Evolutionary conservation across 1,140 invertebrate genomes (phyloP).

Genomic region (Brachionus calyciflorus): DNA sequence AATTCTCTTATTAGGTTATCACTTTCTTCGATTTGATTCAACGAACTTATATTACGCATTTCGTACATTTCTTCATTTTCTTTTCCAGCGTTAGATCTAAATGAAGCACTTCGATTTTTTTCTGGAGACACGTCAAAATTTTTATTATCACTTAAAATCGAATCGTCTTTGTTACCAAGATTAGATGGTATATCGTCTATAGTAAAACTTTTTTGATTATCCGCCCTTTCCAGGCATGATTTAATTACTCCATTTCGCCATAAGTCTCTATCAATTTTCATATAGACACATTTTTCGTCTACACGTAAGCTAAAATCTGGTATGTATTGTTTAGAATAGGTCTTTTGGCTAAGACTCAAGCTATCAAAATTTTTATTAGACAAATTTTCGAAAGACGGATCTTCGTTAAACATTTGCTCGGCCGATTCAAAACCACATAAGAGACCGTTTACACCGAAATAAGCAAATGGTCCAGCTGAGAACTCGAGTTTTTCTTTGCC

Average conservation of each 20-base stretch:
- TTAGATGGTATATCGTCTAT: neutral
- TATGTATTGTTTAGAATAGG: constrained; percentile 1
- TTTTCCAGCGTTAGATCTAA: no score
- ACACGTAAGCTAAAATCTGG: constrained; percentile 46
- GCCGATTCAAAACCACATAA: neutral
- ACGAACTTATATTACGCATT: constrained; percentile 2
- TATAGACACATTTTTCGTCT: constrained; percentile 29
- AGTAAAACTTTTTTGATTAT: constrained; percentile 29
- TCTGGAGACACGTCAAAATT: no score
- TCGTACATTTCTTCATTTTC: neutral
- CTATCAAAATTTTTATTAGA: neutral
- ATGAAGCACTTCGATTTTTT: constrained; percentile 26
- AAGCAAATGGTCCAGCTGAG: constrained; percentile 42
- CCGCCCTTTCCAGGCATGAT: constrained; percentile 5
- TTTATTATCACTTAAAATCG: no score
- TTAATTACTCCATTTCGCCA: constrained; percentile 45
- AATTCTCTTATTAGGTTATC: no score
- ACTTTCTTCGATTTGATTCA: neutral
- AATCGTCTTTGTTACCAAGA: neutral
- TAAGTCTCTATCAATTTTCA: constrained; percentile 32
- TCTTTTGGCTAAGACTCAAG: neutral
- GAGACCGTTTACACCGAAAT: constrained; percentile 46
- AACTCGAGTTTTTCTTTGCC: constrained; percentile 44
- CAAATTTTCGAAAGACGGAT: neutral
- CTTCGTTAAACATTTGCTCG: neutral